Percentiles rank a stretch among this genome's conserved stretches.
phyloP scores from a whole-genome alignment of 2,888 invertebrate species.

The Thysanoteuthis rhombus region DNA sequence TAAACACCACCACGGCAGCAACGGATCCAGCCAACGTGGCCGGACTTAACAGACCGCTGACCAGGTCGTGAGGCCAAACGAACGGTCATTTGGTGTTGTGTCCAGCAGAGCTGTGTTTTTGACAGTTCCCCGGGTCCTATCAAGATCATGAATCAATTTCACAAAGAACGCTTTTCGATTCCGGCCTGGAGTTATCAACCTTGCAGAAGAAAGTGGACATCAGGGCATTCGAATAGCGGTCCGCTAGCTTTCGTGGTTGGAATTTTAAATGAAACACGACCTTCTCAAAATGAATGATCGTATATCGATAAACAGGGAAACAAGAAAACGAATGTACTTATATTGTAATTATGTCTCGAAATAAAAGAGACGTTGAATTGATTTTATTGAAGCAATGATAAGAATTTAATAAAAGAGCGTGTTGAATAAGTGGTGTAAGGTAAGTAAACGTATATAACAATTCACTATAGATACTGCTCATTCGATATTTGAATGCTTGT shows the following conservation, averaged over 20 bases:
- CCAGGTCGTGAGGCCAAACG: not conserved
- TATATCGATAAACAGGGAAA: not conserved
- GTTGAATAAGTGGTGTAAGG: too few relatives aligned
- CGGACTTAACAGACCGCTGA: not conserved
- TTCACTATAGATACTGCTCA: too few relatives aligned
- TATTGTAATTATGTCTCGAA: too few relatives aligned
- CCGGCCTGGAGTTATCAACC: not conserved
- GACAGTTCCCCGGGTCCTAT: not conserved
- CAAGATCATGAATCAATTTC: not conserved
- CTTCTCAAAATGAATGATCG: not conserved
- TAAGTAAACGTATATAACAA: too few relatives aligned
- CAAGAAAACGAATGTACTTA: not conserved
- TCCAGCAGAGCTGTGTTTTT: not conserved
- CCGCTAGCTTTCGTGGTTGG: not conserved
- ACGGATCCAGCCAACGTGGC: not conserved
- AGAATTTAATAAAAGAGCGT: too few relatives aligned
- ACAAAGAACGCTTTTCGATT: not conserved
- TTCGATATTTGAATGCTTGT: too few relatives aligned
- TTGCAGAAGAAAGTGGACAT: not conserved
- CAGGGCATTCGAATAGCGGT: not conserved
- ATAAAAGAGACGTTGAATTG: too few relatives aligned
- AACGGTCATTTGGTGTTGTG: not conserved
- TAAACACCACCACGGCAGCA: not conserved
- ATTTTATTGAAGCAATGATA: too few relatives aligned
- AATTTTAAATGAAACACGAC: not conserved